Evolutionary conservation across 2,888 invertebrate genomes (phyloP).

Genomic region (Acronicta psi): DNA sequence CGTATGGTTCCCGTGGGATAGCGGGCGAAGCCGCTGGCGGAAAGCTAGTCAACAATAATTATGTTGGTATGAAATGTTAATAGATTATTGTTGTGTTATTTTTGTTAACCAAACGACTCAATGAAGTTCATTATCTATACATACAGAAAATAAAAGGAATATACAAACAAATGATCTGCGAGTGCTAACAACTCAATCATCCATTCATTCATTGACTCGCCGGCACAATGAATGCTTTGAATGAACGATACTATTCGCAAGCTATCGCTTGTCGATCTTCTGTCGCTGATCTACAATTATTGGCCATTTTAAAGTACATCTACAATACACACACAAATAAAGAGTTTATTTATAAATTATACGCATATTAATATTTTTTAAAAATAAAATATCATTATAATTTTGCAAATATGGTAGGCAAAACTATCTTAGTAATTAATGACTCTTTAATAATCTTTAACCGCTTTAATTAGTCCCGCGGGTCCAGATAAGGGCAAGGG

Average conservation of each 20-base stretch:
- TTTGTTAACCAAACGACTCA: background rate
- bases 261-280: conserved; percentile 50
- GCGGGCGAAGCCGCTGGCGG: no score
- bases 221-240: conserved; percentile 56
- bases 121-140: conserved; percentile 11
- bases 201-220: conserved; percentile 67
- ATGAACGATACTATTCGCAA: conserved; percentile 57
- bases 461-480: no score
- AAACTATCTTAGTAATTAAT: no score
- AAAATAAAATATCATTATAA: no score
- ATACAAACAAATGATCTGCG: conserved; percentile 25
- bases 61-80: no score
- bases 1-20: no score
- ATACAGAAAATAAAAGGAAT: conserved; percentile 17
- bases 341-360: background rate
- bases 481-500: no score
- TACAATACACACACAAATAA: conserved; percentile 25
- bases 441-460: no score
- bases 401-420: no score
- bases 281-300: conserved; percentile 61
- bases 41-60: no score
- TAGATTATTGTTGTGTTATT: no score
- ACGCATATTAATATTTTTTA: background rate
- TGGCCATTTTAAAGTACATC: conserved; percentile 38
- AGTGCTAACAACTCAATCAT: conserved; percentile 81